Base-by-base conservation (phyloP, 2,113 vertebrate species). In the Apodemus speciosus region DNA sequence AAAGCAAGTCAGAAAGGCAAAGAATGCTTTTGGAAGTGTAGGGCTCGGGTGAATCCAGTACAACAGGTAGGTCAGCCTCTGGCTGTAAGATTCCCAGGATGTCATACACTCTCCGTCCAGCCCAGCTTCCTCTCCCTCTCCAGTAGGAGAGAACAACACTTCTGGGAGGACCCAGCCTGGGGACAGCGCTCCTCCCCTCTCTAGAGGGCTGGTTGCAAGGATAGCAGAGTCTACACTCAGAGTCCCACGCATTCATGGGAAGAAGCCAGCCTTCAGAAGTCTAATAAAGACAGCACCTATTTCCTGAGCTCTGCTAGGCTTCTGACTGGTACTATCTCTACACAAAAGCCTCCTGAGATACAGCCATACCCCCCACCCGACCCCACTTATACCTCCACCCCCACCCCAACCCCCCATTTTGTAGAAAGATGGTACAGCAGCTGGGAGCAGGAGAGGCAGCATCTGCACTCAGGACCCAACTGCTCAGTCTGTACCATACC, bases 1-100 rank as follows among this genome's bases (percentile, higher is more conserved):
- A 80, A 49, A 49, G 68, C n/a, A 92, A n/a, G 58, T 92, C 35
- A 88, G 38, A 86, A 81, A 86, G 69, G 60, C n/a, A 38, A 60
- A 9, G 38, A 40, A 13, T 62, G 32, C 18, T 20, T 68, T 53
- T 21, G 2, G 32, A 56, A 32, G 23, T 18, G 40, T 86, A 43
- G 4, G 85, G 68, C 40, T 94, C 40, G 14, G 9, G 9, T 25
- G 25, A 58, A 7, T 40, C 30, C 75, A n/a, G 69, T 58, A 13
- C 30, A 35, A 2, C 64, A 30, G 49, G 40, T 25, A 18, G 35
- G 43, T 84, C 16, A 43, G 9, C 71, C 38, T 38, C 40, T 14
- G 53, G 3, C 30, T 21, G 2, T 35, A 14, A 20, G n/a, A 40
- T 0, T 64, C 35, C 25, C 43, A 27, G 56, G 21, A 53, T 51